Evolutionary conservation across 2,888 invertebrate species (phyloP).

Genomic region (Diachrysia chrysitis): DNA sequence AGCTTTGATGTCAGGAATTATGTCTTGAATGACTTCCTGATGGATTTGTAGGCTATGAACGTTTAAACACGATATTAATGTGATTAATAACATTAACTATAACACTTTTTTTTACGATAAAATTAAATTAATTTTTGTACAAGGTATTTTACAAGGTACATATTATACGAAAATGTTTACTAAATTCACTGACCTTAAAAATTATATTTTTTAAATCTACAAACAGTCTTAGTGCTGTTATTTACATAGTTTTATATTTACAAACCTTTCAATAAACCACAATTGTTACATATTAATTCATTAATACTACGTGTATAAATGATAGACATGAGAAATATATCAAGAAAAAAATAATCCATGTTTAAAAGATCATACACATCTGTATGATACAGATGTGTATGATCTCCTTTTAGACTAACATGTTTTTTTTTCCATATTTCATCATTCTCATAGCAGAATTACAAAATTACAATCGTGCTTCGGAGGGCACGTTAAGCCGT

Average conservation of each 20-base stretch:
- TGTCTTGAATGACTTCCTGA: constrained; percentile 6
- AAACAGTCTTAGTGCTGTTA: not conserved
- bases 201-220: too few species aligned
- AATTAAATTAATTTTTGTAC: too few species aligned
- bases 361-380: too few species aligned
- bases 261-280: not conserved
- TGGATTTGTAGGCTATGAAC: not conserved
- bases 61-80: constrained; percentile 17
- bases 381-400: not conserved
- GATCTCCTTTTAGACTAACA: not conserved
- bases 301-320: constrained; percentile 15
- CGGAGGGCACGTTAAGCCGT: constrained; percentile 40
- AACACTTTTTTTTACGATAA: too few species aligned
- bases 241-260: not conserved
- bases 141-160: too few species aligned
- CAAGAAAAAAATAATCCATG: not conserved
- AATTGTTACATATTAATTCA: not conserved
- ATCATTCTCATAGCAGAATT: too few species aligned
- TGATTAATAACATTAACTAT: not conserved
- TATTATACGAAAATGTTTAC: too few species aligned
- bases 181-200: not conserved
- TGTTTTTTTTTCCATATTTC: not conserved
- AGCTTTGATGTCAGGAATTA: constrained; percentile 20
- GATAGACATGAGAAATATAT: too few species aligned
- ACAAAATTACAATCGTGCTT: too few species aligned